Base-by-base conservation (phyloP, 1,140 invertebrate genomes). In the Achatina immaculata region DNA sequence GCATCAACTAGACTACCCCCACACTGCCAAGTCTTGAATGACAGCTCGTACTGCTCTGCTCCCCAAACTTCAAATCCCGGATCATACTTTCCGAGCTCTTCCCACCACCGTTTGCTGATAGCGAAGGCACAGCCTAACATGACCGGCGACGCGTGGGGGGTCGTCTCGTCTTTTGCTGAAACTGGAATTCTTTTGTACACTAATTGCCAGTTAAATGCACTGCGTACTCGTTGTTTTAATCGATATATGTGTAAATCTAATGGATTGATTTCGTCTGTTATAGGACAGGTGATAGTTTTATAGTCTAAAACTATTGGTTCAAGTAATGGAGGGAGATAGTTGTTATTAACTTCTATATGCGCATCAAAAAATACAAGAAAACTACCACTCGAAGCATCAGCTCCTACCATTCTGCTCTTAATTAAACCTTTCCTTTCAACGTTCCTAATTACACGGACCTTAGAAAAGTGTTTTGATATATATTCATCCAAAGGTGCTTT, bases 61-160 rank as follows among this genome's bases (percentile, higher is more conserved):
- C 58, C 58, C 58, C 58, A 62, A 21, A 62, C 16, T 6, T 62
- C 58, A 6, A 69, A 19, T 4, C 68, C 68, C 0, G 36, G 36
- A 24, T 69, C 68, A n/a, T 69, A 69, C 40, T 42, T 69, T 28
- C 68, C 68, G 6, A 69, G 36, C 68, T 69, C 36, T 38, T 69
- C 68, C 68, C 68, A 69, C 68, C 68, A 69, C 24, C 21, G 14
- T 3, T 19, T 19, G 19, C 14, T 69, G 7, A 69, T 69, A 19
- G 36, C 68, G 24, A 69, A 69, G 0, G 68, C 68, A 28, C 36
- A 40, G 38, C 68, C 68, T n/a, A 69, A 6, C 68, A 69, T 69
- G 21, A 28, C 21, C 9, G 68, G 68, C 0, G 3, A 21, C 2
- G 68, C 16, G 24, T 69, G 68, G 6, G 68, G 68, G 4, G 38